Evolutionary conservation across 2,888 invertebrate genomes (phyloP).

Genomic region (Flabesymbios commensalis): DNA sequence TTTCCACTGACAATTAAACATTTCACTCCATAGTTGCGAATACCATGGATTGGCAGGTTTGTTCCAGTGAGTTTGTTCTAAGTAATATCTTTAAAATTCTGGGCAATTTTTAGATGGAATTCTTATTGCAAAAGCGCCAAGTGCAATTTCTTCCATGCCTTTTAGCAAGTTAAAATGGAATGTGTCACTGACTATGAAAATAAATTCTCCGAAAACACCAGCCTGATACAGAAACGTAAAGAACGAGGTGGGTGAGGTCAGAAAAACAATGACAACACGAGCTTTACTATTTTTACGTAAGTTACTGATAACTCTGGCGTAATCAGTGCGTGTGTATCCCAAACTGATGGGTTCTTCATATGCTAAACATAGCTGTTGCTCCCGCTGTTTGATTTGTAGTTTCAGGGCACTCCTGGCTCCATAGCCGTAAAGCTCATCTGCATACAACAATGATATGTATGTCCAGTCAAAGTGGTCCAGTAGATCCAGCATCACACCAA

Average conservation of each 20-base stretch:
- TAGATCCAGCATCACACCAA: slow-evolving; percentile 39
- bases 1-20: slow-evolving; percentile 8
- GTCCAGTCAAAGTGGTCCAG: slow-evolving; percentile 69
- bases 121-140: too few species aligned
- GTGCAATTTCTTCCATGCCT: too few species aligned
- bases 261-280: slow-evolving; percentile 15
- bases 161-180: slow-evolving; percentile 24
- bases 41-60: slow-evolving; percentile 8
- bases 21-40: background rate
- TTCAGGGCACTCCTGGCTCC: slow-evolving; percentile 36
- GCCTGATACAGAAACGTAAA: background rate
- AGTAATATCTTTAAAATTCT: too few species aligned
- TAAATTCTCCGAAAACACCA: background rate
- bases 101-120: too few species aligned
- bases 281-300: slow-evolving; percentile 2
- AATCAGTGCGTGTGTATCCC: slow-evolving; percentile 1
- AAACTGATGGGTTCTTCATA: background rate
- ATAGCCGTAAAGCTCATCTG: slow-evolving; percentile 66
- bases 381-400: background rate
- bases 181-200: slow-evolving; percentile 12
- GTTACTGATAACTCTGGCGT: background rate
- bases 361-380: slow-evolving; percentile 14
- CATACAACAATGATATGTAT: slow-evolving; percentile 75
- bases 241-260: background rate
- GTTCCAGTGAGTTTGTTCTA: background rate